phyloP scores from a whole-genome alignment of 2,888 invertebrate genomes.

The Alitta virens region DNA sequence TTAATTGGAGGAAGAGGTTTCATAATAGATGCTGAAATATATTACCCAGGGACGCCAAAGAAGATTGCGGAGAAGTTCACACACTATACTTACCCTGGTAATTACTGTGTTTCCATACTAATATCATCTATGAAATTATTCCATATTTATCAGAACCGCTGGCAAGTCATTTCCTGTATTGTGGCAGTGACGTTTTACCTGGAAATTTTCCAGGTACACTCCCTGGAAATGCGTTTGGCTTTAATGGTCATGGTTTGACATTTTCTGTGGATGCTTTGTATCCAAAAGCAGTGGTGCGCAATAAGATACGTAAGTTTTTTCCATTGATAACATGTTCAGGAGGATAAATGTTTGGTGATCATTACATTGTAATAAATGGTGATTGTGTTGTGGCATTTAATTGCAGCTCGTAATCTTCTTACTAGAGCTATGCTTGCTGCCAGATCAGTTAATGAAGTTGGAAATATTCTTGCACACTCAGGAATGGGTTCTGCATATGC shows the following conservation, averaged over 20 bases:
- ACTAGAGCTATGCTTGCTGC: not conserved
- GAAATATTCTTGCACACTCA: not conserved
- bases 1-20: not conserved
- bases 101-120: too few relatives aligned
- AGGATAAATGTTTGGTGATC: too few relatives aligned
- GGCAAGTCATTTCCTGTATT: too few relatives aligned
- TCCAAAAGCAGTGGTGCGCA: not conserved
- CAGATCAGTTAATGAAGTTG: not conserved
- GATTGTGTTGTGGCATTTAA: too few relatives aligned
- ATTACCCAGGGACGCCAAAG: not conserved
- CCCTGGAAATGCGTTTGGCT: not conserved
- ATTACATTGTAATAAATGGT: too few relatives aligned
- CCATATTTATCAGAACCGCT: too few relatives aligned
- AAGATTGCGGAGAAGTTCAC: not conserved
- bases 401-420: not conserved
- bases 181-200: too few relatives aligned
- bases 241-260: not conserved
- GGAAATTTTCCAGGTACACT: not conserved
- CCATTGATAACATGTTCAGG: too few relatives aligned
- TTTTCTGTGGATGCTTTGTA: conserved; percentile 1
- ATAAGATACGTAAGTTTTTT: not conserved
- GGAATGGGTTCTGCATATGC: not conserved
- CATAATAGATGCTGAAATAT: not conserved
- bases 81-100: not conserved
- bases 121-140: too few relatives aligned